Percentiles rank a stretch among this genome's conserved stretches.
phyloP scores from a whole-genome alignment of 1,140 invertebrate species.

The Neodiprion virginianus region DNA sequence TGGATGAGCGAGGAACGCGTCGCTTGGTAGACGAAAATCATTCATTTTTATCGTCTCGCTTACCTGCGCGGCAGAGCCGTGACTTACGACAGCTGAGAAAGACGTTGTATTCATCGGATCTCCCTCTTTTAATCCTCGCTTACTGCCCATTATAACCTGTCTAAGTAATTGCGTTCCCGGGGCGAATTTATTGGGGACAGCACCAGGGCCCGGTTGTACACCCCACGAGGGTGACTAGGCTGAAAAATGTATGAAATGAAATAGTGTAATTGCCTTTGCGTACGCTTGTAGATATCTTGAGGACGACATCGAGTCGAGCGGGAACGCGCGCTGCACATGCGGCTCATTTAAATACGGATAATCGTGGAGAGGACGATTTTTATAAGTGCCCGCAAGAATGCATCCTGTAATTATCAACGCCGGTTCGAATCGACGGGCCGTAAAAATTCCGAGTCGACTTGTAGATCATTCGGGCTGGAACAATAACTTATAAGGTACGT shows the following conservation, averaged over 20 bases:
- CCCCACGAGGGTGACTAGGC: slow-evolving; percentile 1
- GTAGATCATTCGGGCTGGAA: no score
- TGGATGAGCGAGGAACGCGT: slow-evolving; percentile 34
- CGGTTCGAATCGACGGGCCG: no score
- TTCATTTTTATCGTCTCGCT: slow-evolving; percentile 47
- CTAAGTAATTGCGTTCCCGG: slow-evolving; percentile 51
- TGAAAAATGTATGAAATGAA: background rate
- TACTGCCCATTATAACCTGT: slow-evolving; percentile 22
- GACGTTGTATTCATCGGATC: background rate
- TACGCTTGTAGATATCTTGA: background rate
- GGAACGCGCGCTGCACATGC: background rate
- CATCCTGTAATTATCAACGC: background rate
- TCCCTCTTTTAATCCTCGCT: slow-evolving; percentile 22
- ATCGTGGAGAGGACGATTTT: background rate
- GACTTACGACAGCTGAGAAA: slow-evolving; percentile 15
- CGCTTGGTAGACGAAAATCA: slow-evolving; percentile 54
- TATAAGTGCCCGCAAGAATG: background rate
- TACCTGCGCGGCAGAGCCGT: slow-evolving; percentile 40
- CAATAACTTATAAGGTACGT: no score
- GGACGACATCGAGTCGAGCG: background rate
- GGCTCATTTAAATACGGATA: background rate
- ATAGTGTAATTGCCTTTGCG: background rate
- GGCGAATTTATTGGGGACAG: slow-evolving; percentile 47
- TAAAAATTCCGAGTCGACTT: no score
- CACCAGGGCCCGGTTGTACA: background rate